Evolutionary conservation across 1,140 invertebrate genomes (phyloP).

Genomic region (Psilanteris sp.): DNA sequence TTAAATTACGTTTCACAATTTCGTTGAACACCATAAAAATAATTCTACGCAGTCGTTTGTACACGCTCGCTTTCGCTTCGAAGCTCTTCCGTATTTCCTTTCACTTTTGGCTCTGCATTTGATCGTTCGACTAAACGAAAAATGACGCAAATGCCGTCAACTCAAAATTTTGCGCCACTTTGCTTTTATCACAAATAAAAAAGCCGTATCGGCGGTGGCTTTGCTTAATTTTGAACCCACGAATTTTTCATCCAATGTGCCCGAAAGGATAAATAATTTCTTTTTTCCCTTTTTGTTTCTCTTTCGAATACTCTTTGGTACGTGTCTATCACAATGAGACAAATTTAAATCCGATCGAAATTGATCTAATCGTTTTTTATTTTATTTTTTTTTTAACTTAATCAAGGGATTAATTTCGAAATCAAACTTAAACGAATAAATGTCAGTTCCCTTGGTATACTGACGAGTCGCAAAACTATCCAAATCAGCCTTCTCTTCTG

Average conservation of each 20-base stretch:
- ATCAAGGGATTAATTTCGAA: constrained; percentile 67
- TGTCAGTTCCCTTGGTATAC: constrained; percentile 73
- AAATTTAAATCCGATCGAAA: constrained; percentile 75
- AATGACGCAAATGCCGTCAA: too few species aligned
- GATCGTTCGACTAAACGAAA: constrained; percentile 55
- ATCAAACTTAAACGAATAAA: too few species aligned
- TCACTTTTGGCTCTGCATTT: constrained; percentile 54
- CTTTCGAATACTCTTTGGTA: constrained; percentile 79
- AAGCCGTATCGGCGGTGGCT: too few species aligned
- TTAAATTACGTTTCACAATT: too few species aligned
- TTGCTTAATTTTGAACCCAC: constrained; percentile 25
- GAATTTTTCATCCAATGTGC: constrained; percentile 35
- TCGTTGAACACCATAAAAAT: constrained; percentile 79
- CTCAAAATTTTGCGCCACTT: background rate
- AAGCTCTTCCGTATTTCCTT: constrained; percentile 66
- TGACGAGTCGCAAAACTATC: constrained; percentile 71
- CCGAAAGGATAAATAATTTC: constrained; percentile 70
- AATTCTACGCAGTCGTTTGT: constrained; percentile 79
- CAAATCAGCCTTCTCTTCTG: constrained; percentile 79
- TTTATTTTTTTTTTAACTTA: too few species aligned
- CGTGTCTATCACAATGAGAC: constrained; percentile 79
- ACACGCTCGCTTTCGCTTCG: constrained; percentile 68
- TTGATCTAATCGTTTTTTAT: constrained; percentile 77
- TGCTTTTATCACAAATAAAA: constrained; percentile 24
- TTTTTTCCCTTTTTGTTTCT: too few species aligned